These are phyloP conservation scores for Plodia interpunctella DNA, from an alignment of 1,140 invertebrate species.

Conservation along the genomic window DNA sequence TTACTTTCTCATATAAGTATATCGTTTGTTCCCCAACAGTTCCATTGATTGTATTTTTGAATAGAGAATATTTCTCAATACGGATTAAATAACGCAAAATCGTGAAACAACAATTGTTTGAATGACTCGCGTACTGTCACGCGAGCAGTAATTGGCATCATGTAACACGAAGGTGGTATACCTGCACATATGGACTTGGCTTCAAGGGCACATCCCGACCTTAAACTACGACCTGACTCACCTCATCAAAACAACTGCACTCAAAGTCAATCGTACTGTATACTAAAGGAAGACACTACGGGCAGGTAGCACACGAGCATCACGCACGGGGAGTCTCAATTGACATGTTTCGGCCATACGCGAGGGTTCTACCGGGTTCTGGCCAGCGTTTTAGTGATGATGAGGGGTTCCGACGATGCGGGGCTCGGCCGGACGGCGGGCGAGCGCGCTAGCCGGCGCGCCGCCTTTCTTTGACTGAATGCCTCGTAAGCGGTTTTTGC, in stretches of 20 bases:
- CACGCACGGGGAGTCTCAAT: conserved; percentile 35
- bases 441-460: conserved; percentile 71
- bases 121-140: conserved; percentile 37
- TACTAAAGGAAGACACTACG: conserved; percentile 63
- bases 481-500: conserved; percentile 48
- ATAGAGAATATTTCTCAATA: not conserved
- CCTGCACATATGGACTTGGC: conserved; percentile 23
- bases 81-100: not conserved
- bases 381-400: conserved; percentile 64
- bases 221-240: conserved; percentile 50
- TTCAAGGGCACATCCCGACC: conserved; percentile 56
- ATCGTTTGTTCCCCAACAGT: not conserved
- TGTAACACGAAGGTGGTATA: conserved; percentile 25
- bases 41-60: not conserved
- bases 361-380: conserved; percentile 31
- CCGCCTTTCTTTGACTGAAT: conserved; percentile 66
- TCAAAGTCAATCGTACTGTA: conserved; percentile 42
- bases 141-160: conserved; percentile 47
- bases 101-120: conserved; percentile 26
- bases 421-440: conserved; percentile 42
- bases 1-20: not conserved
- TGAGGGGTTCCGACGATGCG: conserved; percentile 28
- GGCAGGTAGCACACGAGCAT: conserved; percentile 21
- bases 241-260: conserved; percentile 68
- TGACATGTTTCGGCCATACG: conserved; percentile 50